A percentile compares a stretch with the other conserved stretches of the same genome.
phyloP scores from a whole-genome alignment of 2,113 vertebrate genomes.

The Rhinolophus ferrumequinum region DNA sequence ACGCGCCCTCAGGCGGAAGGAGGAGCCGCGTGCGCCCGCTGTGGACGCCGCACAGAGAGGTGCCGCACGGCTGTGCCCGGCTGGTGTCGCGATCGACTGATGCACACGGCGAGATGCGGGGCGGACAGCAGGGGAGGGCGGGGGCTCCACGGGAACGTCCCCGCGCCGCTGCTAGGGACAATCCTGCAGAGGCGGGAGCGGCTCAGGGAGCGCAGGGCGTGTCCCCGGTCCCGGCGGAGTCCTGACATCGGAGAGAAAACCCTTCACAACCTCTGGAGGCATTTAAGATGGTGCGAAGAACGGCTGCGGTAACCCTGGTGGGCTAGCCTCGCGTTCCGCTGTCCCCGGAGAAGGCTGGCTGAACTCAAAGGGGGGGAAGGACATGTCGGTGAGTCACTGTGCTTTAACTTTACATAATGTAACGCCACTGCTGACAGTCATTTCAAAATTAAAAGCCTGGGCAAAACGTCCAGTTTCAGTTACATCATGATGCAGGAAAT shows the following conservation, averaged over 20 bases:
- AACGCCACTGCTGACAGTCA: background rate
- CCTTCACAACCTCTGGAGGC: background rate
- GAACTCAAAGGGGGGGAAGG: no score
- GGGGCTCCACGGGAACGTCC: background rate
- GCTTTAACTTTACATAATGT: fast-evolving
- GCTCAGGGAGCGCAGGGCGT: background rate
- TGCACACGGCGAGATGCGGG: background rate
- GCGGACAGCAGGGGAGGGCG: background rate
- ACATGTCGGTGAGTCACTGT: fast-evolving
- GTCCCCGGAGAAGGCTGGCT: background rate
- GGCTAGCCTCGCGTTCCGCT: background rate
- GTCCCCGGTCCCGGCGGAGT: background rate
- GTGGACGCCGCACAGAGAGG: background rate
- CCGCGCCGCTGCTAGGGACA: fast-evolving
- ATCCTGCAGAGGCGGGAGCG: background rate
- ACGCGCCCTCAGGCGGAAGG: background rate
- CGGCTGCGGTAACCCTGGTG: fast-evolving
- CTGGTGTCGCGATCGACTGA: background rate
- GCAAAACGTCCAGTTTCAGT: background rate
- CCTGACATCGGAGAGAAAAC: background rate
- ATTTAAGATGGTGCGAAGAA: background rate
- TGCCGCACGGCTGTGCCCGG: no score
- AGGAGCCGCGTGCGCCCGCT: constrained; percentile 52
- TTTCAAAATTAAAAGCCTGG: background rate
- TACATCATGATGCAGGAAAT: background rate